Base-by-base conservation (phyloP, 2,797 vertebrate genomes). In the Falco novaeseelandiae region DNA sequence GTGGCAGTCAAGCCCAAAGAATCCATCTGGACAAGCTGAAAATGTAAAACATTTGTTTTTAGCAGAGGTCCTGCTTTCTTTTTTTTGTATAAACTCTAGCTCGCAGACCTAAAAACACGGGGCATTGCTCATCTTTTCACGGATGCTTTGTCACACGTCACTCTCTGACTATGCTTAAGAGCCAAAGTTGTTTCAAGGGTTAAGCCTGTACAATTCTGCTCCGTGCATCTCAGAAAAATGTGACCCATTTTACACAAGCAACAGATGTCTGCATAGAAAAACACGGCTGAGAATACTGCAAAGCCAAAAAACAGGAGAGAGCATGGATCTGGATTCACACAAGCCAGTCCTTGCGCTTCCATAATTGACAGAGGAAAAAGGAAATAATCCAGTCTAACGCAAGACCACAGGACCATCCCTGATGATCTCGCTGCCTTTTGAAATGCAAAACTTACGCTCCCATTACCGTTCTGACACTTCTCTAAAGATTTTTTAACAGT, bases 1-100 rank as follows among this genome's bases (percentile, higher is more conserved):
- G 97, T 97, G 98, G 97, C 98, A 99, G 97, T 98, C 98, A 97
- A 98, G 97, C 95, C 98, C 98, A 96, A 98, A 98, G 98, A 98
- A 98, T 97, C 98, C 96, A 67, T 97, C 98, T 87, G 98, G 98
- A 98, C 98, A 98, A 95, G 97, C 97, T 98, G 98, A 88, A 97
- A 98, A 98, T 74, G 91, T 72, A 98, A 93, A 97, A 81, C 6
- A n/a, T 78, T 20, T 5, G 4, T 76, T 70, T 79, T 76, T 12
- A 95, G 66, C 27, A 9, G 18, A 42, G 34, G 13, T 70, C 9
- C 8, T 8, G 1, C 30, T 10, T 70, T 14, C 1, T 71, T 42
- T 30, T 71, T 42, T 30, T 4, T 18, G 55, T 29, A 29, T 30
- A 32, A 91, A 63, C 12, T 74, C 48, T 38, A 17, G 26, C 18